Evolutionary conservation across 2,113 vertebrate genomes (phyloP).

Genomic region (Calidris pugnax): DNA sequence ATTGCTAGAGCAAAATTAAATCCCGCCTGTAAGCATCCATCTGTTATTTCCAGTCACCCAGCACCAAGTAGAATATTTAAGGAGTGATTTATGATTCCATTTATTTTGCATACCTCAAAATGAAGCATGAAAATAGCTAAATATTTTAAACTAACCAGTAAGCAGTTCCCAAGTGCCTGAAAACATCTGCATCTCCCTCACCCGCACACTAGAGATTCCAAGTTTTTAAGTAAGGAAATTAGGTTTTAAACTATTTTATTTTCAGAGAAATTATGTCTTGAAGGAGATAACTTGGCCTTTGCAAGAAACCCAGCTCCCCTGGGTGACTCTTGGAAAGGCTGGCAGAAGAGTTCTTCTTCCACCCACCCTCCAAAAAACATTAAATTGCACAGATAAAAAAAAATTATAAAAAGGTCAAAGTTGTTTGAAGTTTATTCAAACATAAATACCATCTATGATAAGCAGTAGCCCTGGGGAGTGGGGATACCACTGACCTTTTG

Average conservation of each 20-base stretch:
- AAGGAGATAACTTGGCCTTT: slow-evolving; percentile 24
- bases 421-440: slow-evolving; percentile 66
- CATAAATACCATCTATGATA: slow-evolving; percentile 64
- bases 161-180: neutral
- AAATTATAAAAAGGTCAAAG: slow-evolving; percentile 50
- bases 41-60: slow-evolving; percentile 65
- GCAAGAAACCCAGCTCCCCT: neutral
- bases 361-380: slow-evolving; percentile 17
- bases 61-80: slow-evolving; percentile 62
- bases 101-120: slow-evolving; percentile 62
- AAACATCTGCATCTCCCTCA: slow-evolving; percentile 54
- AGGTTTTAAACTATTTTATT: slow-evolving; percentile 1
- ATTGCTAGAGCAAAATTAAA: slow-evolving; percentile 27
- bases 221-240: slow-evolving; percentile 1
- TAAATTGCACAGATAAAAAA: slow-evolving; percentile 42
- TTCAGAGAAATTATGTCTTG: slow-evolving; percentile 13
- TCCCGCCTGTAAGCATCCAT: slow-evolving; percentile 46
- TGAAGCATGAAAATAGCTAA: slow-evolving; percentile 48
- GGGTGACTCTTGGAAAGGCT: neutral
- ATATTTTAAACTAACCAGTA: slow-evolving; percentile 57
- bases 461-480: slow-evolving; percentile 24
- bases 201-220: neutral
- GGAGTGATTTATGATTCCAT: slow-evolving; percentile 67
- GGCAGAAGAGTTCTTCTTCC: neutral
- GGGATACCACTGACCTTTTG: slow-evolving; percentile 65